These are phyloP conservation scores for Percina caprodes DNA, from an alignment of 2,113 vertebrate genomes.

Conservation along the genomic window DNA sequence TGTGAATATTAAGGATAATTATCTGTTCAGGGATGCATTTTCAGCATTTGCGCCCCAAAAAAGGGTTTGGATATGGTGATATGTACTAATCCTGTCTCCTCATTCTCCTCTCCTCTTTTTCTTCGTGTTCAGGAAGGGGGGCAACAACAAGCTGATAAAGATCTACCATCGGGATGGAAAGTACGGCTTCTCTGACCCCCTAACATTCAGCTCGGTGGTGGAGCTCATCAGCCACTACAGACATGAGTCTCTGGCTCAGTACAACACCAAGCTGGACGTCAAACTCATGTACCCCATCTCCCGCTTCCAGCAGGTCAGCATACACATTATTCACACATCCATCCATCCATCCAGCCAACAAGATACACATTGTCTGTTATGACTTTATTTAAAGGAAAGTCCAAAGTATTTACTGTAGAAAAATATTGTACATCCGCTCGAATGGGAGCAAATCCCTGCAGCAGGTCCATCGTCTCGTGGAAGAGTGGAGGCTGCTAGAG, in stretches of 20 bases:
- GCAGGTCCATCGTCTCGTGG: neutral
- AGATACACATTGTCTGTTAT: neutral
- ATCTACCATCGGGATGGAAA: slow-evolving; percentile 96
- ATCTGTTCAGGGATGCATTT: neutral
- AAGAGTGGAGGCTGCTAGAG: neutral
- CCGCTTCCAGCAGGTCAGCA: slow-evolving; percentile 92
- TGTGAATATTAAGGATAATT: neutral
- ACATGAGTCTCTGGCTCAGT: slow-evolving; percentile 95
- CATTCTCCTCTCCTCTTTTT: neutral
- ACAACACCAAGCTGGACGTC: slow-evolving; percentile 97
- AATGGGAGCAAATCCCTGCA: neutral
- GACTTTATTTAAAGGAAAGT: neutral
- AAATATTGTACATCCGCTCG: neutral
- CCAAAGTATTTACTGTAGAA: too few relatives aligned
- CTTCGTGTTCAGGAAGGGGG: slow-evolving; percentile 90
- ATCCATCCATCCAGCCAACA: neutral
- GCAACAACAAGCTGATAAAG: slow-evolving; percentile 98
- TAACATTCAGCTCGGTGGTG: slow-evolving; percentile 95
- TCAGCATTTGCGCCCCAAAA: too few relatives aligned
- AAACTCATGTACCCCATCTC: slow-evolving; percentile 95
- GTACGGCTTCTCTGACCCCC: slow-evolving; percentile 96
- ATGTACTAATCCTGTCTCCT: neutral
- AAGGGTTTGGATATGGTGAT: neutral
- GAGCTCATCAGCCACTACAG: slow-evolving; percentile 97
- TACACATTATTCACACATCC: neutral